A percentile compares a stretch with the other conserved stretches of the same genome.
Conservation (phyloP, 2,888 invertebrate species). For the Sphecodes monilicornis region DNA sequence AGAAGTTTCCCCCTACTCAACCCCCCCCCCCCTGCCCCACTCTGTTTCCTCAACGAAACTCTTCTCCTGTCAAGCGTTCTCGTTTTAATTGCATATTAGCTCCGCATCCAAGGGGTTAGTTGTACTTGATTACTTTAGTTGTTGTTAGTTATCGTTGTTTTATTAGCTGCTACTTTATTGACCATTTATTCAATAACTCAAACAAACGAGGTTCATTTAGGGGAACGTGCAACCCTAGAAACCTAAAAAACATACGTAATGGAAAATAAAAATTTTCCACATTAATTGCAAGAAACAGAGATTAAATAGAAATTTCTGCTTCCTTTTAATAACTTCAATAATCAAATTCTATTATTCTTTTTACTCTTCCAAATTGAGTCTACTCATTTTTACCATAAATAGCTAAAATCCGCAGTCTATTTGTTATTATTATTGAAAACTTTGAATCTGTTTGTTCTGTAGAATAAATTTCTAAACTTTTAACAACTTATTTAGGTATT, state of each 20-base stretch:
- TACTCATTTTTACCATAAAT: no score
- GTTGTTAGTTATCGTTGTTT: not conserved
- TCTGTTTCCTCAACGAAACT: not conserved
- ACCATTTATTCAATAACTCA: not conserved
- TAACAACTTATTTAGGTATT: no score
- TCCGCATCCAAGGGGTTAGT: constrained; percentile 5
- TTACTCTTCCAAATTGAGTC: no score
- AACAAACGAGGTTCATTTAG: not conserved
- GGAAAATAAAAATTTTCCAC: no score
- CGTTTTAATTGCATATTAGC: constrained; percentile 50
- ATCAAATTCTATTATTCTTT: no score
- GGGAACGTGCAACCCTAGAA: not conserved
- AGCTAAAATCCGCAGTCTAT: no score
- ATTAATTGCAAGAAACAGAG: no score
- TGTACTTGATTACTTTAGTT: not conserved
- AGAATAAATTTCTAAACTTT: no score
- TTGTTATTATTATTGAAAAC: no score
- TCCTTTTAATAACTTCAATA: no score
- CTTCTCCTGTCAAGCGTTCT: constrained; percentile 38
- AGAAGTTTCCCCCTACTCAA: constrained; percentile 15
- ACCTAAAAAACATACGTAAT: not conserved
- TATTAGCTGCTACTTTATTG: not conserved
- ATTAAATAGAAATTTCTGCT: no score
- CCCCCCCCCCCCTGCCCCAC: not conserved
- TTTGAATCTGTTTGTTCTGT: no score